Conservation (phyloP, 37 sponge, comb jelly and placozoan species). For the Dysidea cf. avara region DNA sequence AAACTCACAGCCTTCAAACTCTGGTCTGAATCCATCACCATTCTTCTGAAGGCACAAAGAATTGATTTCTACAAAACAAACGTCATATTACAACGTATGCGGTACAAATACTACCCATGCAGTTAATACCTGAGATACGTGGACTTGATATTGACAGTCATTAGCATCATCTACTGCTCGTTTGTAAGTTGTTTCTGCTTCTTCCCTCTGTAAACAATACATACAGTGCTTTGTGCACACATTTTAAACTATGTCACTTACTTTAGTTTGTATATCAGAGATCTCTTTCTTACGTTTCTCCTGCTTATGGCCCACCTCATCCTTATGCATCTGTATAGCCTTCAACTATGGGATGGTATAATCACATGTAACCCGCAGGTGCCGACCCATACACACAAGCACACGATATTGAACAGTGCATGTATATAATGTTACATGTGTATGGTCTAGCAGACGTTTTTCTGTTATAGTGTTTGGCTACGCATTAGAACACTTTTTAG, state of each 20-base stretch:
- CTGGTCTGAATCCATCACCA: constrained; percentile 42
- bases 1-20: constrained; percentile 36
- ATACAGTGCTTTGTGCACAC: too few relatives aligned
- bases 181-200: constrained; percentile 51
- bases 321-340: too few relatives aligned
- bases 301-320: too few relatives aligned
- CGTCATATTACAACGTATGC: neutral
- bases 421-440: too few relatives aligned
- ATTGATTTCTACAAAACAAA: constrained; percentile 52
- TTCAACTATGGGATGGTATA: too few relatives aligned
- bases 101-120: constrained; percentile 33
- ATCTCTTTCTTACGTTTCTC: constrained; percentile 66
- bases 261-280: constrained; percentile 41
- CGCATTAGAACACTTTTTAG: too few relatives aligned
- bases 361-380: too few relatives aligned
- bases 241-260: neutral
- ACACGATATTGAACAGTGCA: too few relatives aligned
- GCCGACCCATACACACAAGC: too few relatives aligned
- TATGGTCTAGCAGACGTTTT: too few relatives aligned
- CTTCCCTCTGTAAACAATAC: constrained; percentile 55
- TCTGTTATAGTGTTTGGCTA: too few relatives aligned
- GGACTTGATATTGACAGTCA: constrained; percentile 66
- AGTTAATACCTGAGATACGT: too few relatives aligned
- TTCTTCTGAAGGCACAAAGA: constrained; percentile 60
- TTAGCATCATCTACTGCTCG: constrained; percentile 39